Base-by-base conservation (phyloP, 2,797 vertebrate genomes). In the Crocidura indochinensis region DNA sequence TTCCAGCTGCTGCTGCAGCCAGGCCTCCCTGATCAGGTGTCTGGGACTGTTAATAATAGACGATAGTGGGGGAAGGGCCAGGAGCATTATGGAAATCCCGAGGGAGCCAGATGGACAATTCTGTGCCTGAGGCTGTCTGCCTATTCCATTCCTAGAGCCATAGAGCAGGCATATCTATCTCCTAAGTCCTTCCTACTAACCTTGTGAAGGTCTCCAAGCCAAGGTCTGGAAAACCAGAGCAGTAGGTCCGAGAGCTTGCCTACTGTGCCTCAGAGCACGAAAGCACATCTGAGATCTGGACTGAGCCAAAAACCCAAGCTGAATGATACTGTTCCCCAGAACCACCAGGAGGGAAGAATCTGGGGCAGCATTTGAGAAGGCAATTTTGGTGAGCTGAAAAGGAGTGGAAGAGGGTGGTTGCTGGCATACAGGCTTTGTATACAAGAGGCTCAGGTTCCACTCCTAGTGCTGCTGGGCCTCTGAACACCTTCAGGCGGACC, bases 41-140 rank as follows among this genome's bases (percentile, higher is more conserved):
- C 96, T 95, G 88, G 29, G 81, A 81, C 91, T 94, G 77, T 96
- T 96, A 96, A 96, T 96, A 96, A 96, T 94, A 96, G 85, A 95
- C 71, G 92, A 44, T 89, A 60, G 60, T 69, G 90, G 92, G 90
- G 90, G 94, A 88, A 91, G 94, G 94, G 94, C 79, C 65, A 60
- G 65, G 76, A 88, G 72, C 51, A 44, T 79, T 92, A 83, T 82
- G 76, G 88, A 94, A 93, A 90, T 84, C 92, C 89, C 29, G 90
- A 84, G 83, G 81, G 73, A 88, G 84, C 73, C 87, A 88, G 85
- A 82, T 67, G 88, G 83, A 72, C 56, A 69, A 76, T 84, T 88
- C 47, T 86, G 15, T 81, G 29, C 76, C 56, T 38, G n/a, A 4
- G 46, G 20, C 65, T 31, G 7, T 81, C 31, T 92, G 22, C 79